Evolutionary conservation across 2,888 invertebrate species (phyloP).

Genomic region (Pollenia angustigena): DNA sequence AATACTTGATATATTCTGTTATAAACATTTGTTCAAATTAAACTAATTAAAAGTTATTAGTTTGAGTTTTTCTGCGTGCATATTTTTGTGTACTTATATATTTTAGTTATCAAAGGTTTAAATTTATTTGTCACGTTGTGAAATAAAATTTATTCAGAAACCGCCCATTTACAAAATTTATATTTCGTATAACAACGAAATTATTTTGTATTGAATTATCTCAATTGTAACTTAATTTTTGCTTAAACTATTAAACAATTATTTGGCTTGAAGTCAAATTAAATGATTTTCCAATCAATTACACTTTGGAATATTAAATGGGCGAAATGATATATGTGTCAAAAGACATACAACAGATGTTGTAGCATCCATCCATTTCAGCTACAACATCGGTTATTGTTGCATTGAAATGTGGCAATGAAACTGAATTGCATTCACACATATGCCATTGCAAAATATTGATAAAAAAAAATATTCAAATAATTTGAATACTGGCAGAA

Average conservation of each 20-base stretch:
- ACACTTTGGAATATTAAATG: constrained; percentile 71
- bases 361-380: constrained; percentile 6
- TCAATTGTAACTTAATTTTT: constrained; percentile 27
- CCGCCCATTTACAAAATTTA: neutral
- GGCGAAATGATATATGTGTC: constrained; percentile 51
- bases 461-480: neutral
- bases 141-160: constrained; percentile 2
- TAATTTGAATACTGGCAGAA: constrained; percentile 37
- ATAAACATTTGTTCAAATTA: no score
- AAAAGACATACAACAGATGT: constrained; percentile 22
- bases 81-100: no score
- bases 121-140: neutral
- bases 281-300: constrained; percentile 79
- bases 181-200: neutral
- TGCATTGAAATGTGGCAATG: constrained; percentile 46
- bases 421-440: constrained; percentile 37
- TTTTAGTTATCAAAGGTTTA: neutral
- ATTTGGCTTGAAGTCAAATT: constrained; percentile 72
- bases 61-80: no score
- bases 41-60: no score
- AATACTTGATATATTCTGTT: no score
- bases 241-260: constrained; percentile 15
- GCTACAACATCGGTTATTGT: constrained; percentile 14
- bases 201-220: constrained; percentile 19
- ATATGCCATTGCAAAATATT: constrained; percentile 19